A percentile compares a stretch with the other conserved stretches of the same genome.
Evolutionary conservation across 2,113 vertebrate genomes (phyloP).

Genomic region (Galemys pyrenaicus): DNA sequence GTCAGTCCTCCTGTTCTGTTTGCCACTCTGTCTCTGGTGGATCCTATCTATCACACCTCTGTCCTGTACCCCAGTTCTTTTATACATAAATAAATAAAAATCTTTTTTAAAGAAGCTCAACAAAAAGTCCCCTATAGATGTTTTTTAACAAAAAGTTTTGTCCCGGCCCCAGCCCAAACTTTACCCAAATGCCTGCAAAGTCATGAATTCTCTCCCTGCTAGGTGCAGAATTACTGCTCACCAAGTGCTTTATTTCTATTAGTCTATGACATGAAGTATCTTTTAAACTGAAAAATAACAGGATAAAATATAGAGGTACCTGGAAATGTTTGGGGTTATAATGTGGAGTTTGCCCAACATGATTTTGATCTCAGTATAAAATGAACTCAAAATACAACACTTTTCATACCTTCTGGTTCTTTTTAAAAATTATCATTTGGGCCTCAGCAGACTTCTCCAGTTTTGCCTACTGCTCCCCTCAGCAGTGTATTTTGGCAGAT

Average conservation of each 20-base stretch:
- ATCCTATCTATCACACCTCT: no score
- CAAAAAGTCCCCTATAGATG: neutral
- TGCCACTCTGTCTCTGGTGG: no score
- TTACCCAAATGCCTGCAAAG: neutral
- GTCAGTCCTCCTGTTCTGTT: no score
- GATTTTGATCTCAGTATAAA: neutral
- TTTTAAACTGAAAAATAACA: constrained; percentile 15
- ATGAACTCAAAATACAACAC: neutral
- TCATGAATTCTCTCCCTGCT: neutral
- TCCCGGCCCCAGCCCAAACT: neutral
- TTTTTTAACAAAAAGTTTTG: neutral
- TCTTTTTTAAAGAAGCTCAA: neutral
- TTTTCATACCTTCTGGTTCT: neutral
- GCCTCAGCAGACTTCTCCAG: no score
- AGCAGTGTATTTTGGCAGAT: no score
- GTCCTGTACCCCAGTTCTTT: no score
- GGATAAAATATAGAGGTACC: neutral
- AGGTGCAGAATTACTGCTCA: neutral
- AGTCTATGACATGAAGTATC: neutral
- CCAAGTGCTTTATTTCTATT: neutral
- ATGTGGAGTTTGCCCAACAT: neutral
- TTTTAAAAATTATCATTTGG: neutral
- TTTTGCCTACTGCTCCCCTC: no score
- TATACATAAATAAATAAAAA: no score
- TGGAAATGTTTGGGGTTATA: neutral